Evolutionary conservation across 2,888 invertebrate genomes (phyloP).

Genomic region (Lampropteryx suffumata): DNA sequence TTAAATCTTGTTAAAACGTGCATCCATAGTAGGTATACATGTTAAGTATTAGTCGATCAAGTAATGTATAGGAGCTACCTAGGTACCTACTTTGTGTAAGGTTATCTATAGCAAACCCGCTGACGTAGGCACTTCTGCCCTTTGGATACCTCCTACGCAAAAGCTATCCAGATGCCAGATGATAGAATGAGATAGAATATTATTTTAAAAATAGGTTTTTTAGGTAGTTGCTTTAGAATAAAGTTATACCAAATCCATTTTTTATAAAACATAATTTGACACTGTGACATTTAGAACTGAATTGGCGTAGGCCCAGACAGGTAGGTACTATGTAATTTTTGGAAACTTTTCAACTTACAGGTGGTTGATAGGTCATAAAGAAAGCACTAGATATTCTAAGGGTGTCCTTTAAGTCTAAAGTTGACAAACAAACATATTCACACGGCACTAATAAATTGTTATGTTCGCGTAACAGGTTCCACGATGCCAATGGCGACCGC

Average conservation of each 20-base stretch:
- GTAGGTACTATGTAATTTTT: neutral
- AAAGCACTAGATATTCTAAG: constrained; percentile 10
- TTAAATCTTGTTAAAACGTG: constrained; percentile 33
- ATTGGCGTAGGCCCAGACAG: too few species aligned
- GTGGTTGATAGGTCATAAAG: constrained; percentile 7
- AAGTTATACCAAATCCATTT: too few species aligned
- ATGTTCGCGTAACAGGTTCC: constrained; percentile 69
- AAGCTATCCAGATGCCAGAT: constrained; percentile 39
- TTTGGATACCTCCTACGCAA: constrained; percentile 60
- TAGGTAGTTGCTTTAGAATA: too few species aligned
- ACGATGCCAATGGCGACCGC: constrained; percentile 51
- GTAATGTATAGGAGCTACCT: constrained; percentile 19
- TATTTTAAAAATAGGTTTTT: too few species aligned
- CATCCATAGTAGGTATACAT: constrained; percentile 7
- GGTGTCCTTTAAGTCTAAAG: constrained; percentile 21
- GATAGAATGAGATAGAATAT: constrained; percentile 23
- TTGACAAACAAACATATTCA: constrained; percentile 61
- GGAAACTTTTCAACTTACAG: constrained; percentile 9
- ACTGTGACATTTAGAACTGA: neutral
- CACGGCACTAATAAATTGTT: constrained; percentile 52
- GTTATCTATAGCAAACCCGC: constrained; percentile 40
- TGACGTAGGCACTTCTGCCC: constrained; percentile 76
- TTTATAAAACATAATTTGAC: too few species aligned
- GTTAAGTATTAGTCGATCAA: constrained; percentile 20
- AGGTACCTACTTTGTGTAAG: constrained; percentile 12